Conservation (phyloP, 1,140 invertebrate genomes). For the Colletes latitarsis region DNA sequence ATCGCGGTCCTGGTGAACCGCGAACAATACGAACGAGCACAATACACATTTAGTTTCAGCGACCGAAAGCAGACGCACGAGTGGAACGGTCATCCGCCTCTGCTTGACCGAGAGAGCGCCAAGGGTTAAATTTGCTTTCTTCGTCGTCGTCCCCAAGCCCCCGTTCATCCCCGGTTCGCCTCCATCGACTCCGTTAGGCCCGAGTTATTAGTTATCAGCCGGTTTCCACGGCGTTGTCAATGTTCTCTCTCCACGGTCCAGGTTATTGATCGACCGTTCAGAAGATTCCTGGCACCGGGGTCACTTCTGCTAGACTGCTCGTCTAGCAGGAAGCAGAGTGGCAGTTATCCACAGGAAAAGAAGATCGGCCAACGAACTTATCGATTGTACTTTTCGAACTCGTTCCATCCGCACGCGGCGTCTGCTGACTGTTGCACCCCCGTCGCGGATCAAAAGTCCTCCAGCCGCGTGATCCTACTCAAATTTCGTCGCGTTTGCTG, state of each 20-base stretch:
- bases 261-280: slow-evolving; percentile 69
- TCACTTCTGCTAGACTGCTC: slow-evolving; percentile 64
- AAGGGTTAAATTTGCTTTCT: slow-evolving; percentile 56
- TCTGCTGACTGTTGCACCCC: slow-evolving; percentile 63
- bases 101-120: background rate
- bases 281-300: slow-evolving; percentile 69
- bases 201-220: slow-evolving; percentile 35
- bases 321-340: slow-evolving; percentile 65
- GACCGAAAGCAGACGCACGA: slow-evolving; percentile 6
- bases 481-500: slow-evolving; percentile 36
- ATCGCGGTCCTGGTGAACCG: background rate
- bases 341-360: slow-evolving; percentile 56
- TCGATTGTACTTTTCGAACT: slow-evolving; percentile 63
- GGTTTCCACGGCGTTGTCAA: slow-evolving; percentile 16
- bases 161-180: background rate
- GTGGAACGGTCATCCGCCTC: background rate
- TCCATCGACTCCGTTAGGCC: slow-evolving; percentile 17
- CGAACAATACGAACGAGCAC: slow-evolving; percentile 5
- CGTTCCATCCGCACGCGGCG: slow-evolving; percentile 28
- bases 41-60: slow-evolving; percentile 13
- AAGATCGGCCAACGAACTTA: slow-evolving; percentile 66
- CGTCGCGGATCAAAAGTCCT: slow-evolving; percentile 35
- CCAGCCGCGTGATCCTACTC: slow-evolving; percentile 19
- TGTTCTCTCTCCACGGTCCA: slow-evolving; percentile 40
- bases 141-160: slow-evolving; percentile 16